A percentile compares a stretch with the other conserved stretches of the same genome.
Evolutionary conservation across 2,797 vertebrate species (phyloP).

Genomic region (Gymnoscopelus braueri): DNA sequence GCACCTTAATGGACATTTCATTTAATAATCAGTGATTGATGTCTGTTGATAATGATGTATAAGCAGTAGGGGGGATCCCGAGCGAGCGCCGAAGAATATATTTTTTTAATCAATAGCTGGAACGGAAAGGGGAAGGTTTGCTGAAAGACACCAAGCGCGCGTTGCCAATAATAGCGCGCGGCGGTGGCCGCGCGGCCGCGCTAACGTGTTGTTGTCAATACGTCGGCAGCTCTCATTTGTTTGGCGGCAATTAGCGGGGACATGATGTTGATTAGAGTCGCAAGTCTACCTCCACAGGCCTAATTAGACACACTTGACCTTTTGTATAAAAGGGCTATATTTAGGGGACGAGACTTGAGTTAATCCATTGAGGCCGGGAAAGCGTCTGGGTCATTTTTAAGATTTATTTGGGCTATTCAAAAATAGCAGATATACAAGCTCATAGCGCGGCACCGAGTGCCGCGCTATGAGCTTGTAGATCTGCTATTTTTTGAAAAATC

Average conservation of each 20-base stretch:
- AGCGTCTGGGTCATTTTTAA: too few relatives aligned
- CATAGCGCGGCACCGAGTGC: too few relatives aligned
- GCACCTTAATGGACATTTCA: constrained; percentile 74
- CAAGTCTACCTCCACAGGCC: constrained; percentile 56
- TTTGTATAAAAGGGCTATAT: constrained; percentile 58
- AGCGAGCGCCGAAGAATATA: constrained; percentile 53
- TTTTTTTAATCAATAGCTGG: constrained; percentile 69
- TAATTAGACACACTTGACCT: constrained; percentile 77
- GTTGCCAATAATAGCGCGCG: constrained; percentile 60
- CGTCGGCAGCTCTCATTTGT: constrained; percentile 64
- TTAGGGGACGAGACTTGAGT: constrained; percentile 23
- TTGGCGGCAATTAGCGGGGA: constrained; percentile 65
- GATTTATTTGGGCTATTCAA: too few relatives aligned
- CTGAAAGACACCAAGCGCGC: constrained; percentile 30
- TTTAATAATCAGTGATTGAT: constrained; percentile 81
- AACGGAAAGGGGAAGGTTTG: constrained; percentile 45
- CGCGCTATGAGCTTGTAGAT: too few relatives aligned
- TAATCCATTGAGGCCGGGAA: too few relatives aligned
- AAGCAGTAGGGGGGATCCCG: constrained; percentile 55
- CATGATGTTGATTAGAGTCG: constrained; percentile 49
- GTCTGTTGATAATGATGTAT: constrained; percentile 73
- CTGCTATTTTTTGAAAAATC: too few relatives aligned
- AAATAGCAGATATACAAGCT: too few relatives aligned
- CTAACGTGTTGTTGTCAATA: constrained; percentile 69
- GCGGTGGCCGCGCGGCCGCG: constrained; percentile 50